Evolutionary conservation across 2,113 vertebrate genomes (phyloP), one percentile per base, ranked within the genome.

Genomic region (Numida meleagris): DNA sequence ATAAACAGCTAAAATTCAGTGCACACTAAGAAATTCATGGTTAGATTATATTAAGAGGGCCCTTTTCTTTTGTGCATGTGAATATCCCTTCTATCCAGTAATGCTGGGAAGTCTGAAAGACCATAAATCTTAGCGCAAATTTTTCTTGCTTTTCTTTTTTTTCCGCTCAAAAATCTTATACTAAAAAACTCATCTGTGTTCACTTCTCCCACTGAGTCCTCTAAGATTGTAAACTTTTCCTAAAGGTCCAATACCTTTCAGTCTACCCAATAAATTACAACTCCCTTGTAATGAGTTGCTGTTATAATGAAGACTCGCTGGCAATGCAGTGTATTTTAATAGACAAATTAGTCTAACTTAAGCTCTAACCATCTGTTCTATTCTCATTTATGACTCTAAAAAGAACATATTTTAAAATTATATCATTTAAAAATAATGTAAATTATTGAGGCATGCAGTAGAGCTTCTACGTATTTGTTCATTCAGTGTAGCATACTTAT

Each of bases 341-440:
- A 93, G 96, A 96, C 91, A 96, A 96, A 97, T 97, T 96, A 89
- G 91, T 80, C 80, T 86, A 92, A 95, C 96, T 96, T 96, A 97
- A 95, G 95, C 89, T 88, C 88, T 79, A 89, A 94, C 96, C 96
- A 96, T 97, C 96, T 97, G 96, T 71, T 96, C 89, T 71, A 82
- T 91, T 95, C 92, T 96, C 96, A 96, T 96, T 96, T 95, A 94
- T 95, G 91, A 83, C 78, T 95, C 88, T 88, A 92, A 95, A 95
- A 92, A 73, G 96, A 96, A 93, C 24, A 78, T 93, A 94, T 91
- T 96, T 96, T 96, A 95, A 95, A 96, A 96, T 94, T 73, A 90
- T 93, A 95, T 93, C 55, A 92, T 94, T 96, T 94, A 93, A 95
- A 97, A 95, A 95, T 94, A 94, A 96, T 93, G 92, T 82, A 94